phyloP scores from a whole-genome alignment of 2,113 vertebrate genomes.

The Pseudorectes ferrugineus region DNA sequence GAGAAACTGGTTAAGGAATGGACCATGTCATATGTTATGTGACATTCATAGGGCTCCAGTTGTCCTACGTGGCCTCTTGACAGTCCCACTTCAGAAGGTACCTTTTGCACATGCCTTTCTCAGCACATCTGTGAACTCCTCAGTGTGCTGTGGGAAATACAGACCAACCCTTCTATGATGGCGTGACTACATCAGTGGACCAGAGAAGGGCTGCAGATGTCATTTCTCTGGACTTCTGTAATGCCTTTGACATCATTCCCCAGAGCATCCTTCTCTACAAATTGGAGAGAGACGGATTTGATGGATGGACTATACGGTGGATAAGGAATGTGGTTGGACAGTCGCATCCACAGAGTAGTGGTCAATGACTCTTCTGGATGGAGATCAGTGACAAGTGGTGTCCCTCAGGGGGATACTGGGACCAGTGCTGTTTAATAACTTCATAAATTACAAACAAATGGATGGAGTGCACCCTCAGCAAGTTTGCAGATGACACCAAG shows the following conservation, averaged over 20 bases:
- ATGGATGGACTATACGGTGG: not conserved
- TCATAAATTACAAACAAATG: not conserved
- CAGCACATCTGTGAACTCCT: not conserved
- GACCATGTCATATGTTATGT: not conserved
- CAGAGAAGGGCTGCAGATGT: not conserved
- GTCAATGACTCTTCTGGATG: not conserved
- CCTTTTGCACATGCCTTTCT: not conserved
- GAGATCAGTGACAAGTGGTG: not conserved
- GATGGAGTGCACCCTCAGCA: not conserved
- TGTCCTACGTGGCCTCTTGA: not conserved
- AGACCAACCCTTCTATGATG: not conserved
- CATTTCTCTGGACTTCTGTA: not conserved
- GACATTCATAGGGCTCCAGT: not conserved
- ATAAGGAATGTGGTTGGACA: not conserved
- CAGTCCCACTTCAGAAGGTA: not conserved
- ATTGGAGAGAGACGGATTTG: not conserved
- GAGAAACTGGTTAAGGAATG: not conserved
- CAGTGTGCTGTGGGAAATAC: not conserved
- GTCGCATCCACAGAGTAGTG: rapidly evolving
- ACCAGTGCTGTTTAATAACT: not conserved
- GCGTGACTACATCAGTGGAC: rapidly evolving
- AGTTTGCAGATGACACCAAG: not conserved
- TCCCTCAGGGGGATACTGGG: not conserved
- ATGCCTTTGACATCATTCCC: not conserved
- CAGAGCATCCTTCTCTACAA: not conserved